Evolutionary conservation across 2,113 vertebrate species (phyloP), one percentile per base, ranked within the genome.

Genomic region (Neoarius graeffei): DNA sequence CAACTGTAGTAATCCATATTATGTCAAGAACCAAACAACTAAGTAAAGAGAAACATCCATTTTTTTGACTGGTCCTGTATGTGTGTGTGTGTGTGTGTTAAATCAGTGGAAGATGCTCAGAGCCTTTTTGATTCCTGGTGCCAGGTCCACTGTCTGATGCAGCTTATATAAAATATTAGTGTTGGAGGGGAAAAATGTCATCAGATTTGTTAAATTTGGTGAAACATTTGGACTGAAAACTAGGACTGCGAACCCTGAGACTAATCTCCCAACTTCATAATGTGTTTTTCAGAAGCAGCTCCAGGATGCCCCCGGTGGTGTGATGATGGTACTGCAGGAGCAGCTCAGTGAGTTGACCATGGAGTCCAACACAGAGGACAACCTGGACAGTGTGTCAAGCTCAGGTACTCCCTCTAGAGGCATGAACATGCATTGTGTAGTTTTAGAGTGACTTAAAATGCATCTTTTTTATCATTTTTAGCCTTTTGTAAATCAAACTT

Each of bases 281-380:
- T 67, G 62, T 91, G 85, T 94, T 90, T 88, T 92, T 93, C 94
- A 95, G 95, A 77, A 94, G 92, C 48, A 52, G 19, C 93, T 94
- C 76, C 94, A 94, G 89, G 94, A 88, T 83, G 93, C 94, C 86
- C 94, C 95, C 52, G 94, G 94, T 93, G 93, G 92, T 57, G 88
- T 95, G 83, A 92, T 95, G 93, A 91, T 92, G 89, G 89, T 90
- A 5, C 90, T 95, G 91, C 94, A 96, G 67, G 93, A 95, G 92
- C 94, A 96, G 91, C 90, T 95, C 89, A 93, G 91, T 83, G 95
- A 95, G 85, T 89, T 95, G 90, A 93, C 91, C 81, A 80, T 94
- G 20, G 91, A 95, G 88, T 59, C 86, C 30, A 89, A 86, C 71
- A 90, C 91, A 86, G 92, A 91, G 80, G 94, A 94, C 25, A 42